Evolutionary conservation across 37 sponge, comb jelly and placozoan species (phyloP).

Genomic region (Ianthella basta): DNA sequence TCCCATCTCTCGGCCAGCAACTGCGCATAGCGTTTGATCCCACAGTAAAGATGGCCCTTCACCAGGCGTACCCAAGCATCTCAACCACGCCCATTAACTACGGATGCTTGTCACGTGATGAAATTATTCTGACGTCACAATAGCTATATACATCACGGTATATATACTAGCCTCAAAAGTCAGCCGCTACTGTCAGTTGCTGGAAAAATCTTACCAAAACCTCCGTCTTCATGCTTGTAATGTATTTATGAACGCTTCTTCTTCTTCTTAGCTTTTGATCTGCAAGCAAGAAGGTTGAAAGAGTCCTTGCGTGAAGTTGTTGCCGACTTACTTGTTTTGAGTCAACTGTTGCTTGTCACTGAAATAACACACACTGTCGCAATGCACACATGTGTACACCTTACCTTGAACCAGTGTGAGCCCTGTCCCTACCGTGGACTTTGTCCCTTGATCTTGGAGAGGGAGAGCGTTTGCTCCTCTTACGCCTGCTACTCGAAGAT

Average conservation of each 20-base stretch:
- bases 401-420: conserved; percentile 14
- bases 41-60: neutral
- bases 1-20: conserved; percentile 56
- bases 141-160: neutral
- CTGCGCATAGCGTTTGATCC: neutral
- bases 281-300: too few relatives aligned
- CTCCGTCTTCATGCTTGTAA: too few relatives aligned
- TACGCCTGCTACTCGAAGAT: neutral
- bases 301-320: neutral
- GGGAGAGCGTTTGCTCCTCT: conserved; percentile 17
- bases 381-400: neutral
- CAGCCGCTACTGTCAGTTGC: too few relatives aligned
- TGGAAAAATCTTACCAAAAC: too few relatives aligned
- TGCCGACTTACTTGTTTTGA: neutral
- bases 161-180: too few relatives aligned
- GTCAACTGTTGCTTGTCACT: neutral
- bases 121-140: neutral
- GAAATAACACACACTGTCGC: neutral
- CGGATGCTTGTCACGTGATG: neutral
- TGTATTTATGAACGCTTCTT: too few relatives aligned
- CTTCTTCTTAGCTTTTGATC: too few relatives aligned
- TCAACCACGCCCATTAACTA: neutral
- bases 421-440: conserved; percentile 12
- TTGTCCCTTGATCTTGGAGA: neutral
- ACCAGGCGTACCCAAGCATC: neutral